Evolutionary conservation across 2,888 invertebrate genomes (phyloP).

Genomic region (Mythimna loreyi): DNA sequence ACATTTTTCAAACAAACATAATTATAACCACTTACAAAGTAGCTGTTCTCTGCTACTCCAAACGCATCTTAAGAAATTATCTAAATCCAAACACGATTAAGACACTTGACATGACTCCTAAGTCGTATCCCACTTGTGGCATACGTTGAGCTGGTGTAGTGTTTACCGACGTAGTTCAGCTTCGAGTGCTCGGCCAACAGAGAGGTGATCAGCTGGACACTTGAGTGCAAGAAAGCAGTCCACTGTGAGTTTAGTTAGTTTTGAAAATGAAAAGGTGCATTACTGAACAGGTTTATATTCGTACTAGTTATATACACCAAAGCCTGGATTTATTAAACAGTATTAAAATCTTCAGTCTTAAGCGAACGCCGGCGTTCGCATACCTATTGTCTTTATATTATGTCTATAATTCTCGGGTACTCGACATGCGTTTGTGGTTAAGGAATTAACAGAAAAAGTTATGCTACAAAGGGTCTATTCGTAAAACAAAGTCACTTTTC

Average conservation of each 20-base stretch:
- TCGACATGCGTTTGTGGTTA: too few relatives aligned
- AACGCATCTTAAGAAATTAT: neutral
- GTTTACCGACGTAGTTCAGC: constrained; percentile 24
- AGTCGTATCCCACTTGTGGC: constrained; percentile 3
- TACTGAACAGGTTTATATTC: neutral
- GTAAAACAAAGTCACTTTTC: too few relatives aligned
- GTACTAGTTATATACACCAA: too few relatives aligned
- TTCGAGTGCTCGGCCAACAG: constrained; percentile 37
- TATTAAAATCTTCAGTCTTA: too few relatives aligned
- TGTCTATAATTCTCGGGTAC: too few relatives aligned
- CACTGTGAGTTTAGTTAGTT: constrained; percentile 5
- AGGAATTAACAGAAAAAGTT: too few relatives aligned
- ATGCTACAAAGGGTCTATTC: too few relatives aligned
- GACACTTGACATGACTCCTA: neutral
- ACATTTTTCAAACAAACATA: too few relatives aligned
- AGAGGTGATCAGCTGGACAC: constrained; percentile 34
- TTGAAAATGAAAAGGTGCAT: neutral
- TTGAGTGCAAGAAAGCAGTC: constrained; percentile 15
- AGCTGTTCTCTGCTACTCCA: neutral
- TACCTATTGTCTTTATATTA: too few relatives aligned
- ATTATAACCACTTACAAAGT: neutral
- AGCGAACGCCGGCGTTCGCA: too few relatives aligned
- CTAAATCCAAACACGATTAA: neutral
- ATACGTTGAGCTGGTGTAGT: constrained; percentile 1
- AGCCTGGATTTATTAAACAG: too few relatives aligned